Base-by-base conservation (phyloP, 2,797 vertebrate genomes). In the Eulemur rubriventer region DNA sequence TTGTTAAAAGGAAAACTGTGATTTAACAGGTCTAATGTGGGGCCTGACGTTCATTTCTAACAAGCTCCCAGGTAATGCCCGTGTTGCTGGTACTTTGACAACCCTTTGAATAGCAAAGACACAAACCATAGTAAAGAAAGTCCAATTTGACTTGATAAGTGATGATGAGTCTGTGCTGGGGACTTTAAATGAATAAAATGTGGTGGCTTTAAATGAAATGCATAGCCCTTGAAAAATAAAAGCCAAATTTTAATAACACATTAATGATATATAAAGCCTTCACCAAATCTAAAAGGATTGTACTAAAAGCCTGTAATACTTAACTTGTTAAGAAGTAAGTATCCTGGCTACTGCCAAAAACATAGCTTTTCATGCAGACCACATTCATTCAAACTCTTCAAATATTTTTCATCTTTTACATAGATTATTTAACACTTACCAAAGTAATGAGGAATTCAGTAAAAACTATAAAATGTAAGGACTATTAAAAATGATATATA, bases 191-290 rank as follows among this genome's bases (percentile, higher is more conserved):
- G 38, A 89, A 78, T 70, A 28, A 89, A 93, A 69, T 82, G 11
- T 22, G 2, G 76, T 69, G 9, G 2, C 3, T 96, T 93, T 78
- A 75, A 91, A 78, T 91, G 38, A 97, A 96, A 84, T 73, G 35
- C 14, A 65, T 65, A 52, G 16, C 20, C 12, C 69, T 92, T 93
- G 14, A 93, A 70, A 95, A 95, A 85, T 75, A 89, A 95, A 97
- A 94, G 33, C 16, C 50, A 80, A 89, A 57, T 69, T 79, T n/a
- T 78, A 93, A 73, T 38, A 97, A 69, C 16, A 67, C 38, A 55
- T 83, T 61, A 80, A 87, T 92, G 28, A 63, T 67, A 59, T 65
- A 86, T 26, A 79, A 79, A 89, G 14, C 33, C 63, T 85, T 91
- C 35, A 73, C 43, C 67, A 63, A 92, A 73, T 76, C 16, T 38